Evolutionary conservation across 2,888 invertebrate genomes (phyloP).

Genomic region (Machimus rusticus): DNA sequence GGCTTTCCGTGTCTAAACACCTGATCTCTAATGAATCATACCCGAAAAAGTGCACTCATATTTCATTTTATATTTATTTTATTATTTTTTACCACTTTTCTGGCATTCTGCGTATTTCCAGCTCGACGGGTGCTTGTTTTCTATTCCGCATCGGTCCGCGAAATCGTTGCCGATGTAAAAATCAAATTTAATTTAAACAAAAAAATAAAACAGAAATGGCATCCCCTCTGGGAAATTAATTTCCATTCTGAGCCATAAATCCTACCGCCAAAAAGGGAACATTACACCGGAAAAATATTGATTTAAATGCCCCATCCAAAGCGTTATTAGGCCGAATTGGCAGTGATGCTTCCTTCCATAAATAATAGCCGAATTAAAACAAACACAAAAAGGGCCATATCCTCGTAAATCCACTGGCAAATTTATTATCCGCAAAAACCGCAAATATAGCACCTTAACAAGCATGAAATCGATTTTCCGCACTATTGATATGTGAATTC

Average conservation of each 20-base stretch:
- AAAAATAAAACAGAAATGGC: neutral
- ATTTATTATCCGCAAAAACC: constrained; percentile 23
- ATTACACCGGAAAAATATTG: neutral
- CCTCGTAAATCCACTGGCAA: neutral
- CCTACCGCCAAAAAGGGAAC: neutral
- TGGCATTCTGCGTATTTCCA: neutral
- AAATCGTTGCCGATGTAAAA: neutral
- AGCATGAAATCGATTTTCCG: constrained; percentile 37
- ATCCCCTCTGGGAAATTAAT: neutral
- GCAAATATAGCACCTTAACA: constrained; percentile 20
- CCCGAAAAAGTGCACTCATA: neutral
- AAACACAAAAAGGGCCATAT: neutral
- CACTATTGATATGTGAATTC: constrained; percentile 30
- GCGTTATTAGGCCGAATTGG: neutral
- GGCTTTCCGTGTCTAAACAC: neutral
- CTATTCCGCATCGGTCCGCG: neutral
- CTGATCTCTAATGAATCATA: neutral
- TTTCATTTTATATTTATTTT: neutral
- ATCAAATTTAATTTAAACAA: neutral
- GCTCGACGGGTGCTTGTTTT: neutral
- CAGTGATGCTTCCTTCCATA: neutral
- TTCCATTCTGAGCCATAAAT: neutral
- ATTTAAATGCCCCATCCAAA: neutral
- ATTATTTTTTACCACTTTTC: neutral
- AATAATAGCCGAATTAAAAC: neutral